A percentile compares a stretch with the other conserved stretches of the same genome.
These are phyloP conservation scores for Tenebrosternarchus preto DNA, from an alignment of 2,113 vertebrate genomes.

Conservation along the genomic window DNA sequence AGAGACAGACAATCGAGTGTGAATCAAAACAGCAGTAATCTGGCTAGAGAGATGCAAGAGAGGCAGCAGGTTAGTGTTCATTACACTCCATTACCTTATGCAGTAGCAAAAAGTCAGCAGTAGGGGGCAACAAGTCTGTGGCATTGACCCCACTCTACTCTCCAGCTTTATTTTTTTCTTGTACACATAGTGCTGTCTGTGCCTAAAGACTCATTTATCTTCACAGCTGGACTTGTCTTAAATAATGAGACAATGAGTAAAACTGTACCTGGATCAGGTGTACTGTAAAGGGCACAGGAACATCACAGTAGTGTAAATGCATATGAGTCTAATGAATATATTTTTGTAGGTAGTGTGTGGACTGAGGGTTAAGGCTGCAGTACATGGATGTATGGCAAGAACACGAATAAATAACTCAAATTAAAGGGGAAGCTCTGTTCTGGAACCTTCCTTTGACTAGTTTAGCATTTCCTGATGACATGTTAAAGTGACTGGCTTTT, in stretches of 20 bases:
- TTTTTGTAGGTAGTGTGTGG: too few species aligned
- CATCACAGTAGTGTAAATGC: too few species aligned
- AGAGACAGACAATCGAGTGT: background rate
- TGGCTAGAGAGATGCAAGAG: background rate
- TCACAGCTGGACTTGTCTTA: conserved; percentile 9
- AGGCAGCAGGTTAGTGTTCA: conserved; percentile 35
- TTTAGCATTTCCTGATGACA: background rate
- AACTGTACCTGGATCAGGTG: background rate
- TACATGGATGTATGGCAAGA: background rate
- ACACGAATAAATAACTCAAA: background rate
- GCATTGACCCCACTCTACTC: conserved; percentile 13
- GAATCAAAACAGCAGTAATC: conserved; percentile 11
- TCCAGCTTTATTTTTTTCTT: background rate
- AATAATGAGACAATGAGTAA: background rate
- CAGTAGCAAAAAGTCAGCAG: conserved; percentile 43
- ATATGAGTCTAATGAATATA: too few species aligned
- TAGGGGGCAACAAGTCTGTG: conserved; percentile 45
- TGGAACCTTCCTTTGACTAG: background rate
- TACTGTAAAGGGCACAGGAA: background rate
- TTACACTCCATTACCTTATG: conserved; percentile 32
- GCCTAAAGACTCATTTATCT: background rate
- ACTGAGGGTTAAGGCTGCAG: background rate
- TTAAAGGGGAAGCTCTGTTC: background rate
- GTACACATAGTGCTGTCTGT: background rate
- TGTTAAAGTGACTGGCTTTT: conserved; percentile 39